Conservation (phyloP, 2,797 vertebrate species). For the Centropyge bicolor region DNA sequence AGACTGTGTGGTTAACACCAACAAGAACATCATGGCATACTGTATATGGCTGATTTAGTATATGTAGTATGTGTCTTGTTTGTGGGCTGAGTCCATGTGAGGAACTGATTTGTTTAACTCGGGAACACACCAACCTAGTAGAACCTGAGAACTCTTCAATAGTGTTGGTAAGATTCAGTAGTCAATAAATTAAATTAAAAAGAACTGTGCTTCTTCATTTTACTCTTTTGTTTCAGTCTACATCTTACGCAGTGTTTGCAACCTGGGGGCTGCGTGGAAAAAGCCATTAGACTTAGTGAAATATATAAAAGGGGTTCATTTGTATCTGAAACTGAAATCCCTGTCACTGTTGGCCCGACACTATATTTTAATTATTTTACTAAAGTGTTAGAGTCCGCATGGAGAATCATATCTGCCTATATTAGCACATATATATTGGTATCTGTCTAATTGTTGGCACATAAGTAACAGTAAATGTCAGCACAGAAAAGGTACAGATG, state of each 20-base stretch:
- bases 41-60: not conserved
- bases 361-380: too few species aligned
- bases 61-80: not conserved
- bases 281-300: too few species aligned
- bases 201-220: not conserved
- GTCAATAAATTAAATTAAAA: not conserved
- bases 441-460: too few species aligned
- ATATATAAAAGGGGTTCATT: too few species aligned
- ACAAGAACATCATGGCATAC: not conserved
- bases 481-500: too few species aligned
- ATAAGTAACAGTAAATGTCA: too few species aligned
- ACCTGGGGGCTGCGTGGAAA: too few species aligned
- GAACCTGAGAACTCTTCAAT: conserved; percentile 5
- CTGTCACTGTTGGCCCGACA: too few species aligned
- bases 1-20: conserved; percentile 5
- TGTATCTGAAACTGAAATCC: too few species aligned
- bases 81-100: not conserved
- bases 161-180: not conserved
- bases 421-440: too few species aligned
- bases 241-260: not conserved
- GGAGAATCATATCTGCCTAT: too few species aligned
- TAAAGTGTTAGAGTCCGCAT: too few species aligned
- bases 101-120: not conserved
- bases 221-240: not conserved
- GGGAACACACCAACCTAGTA: not conserved